Base-by-base conservation (phyloP, 1,140 invertebrate species). In the Vanessa tameamea region DNA sequence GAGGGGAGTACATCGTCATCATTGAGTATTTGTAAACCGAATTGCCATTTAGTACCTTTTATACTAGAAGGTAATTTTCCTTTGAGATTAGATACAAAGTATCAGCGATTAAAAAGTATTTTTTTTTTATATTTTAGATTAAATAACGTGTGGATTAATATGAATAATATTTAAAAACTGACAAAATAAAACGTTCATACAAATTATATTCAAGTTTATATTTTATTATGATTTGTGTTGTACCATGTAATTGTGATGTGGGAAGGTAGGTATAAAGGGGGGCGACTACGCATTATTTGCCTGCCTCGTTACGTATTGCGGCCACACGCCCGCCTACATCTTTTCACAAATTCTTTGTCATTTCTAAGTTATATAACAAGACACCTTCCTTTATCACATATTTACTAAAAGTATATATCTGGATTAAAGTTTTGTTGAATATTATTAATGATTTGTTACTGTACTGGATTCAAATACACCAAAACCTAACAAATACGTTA, bases 331-430 rank as follows among this genome's bases (percentile, higher is more conserved):
- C 53, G 53, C 53, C 53, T 57, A 23, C 53, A 16, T 15, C 15
- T 53, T 57, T 57, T 57, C 53, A 23, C 53, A 57, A 57, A 57
- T 16, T 57, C 53, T 57, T 57, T 57, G 53, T n/a, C 53, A 57
- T 57, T 57, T 57, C 53, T 57, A 57, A 23, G 53, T 57, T 57
- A 57, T 57, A 57, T 57, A 57, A 57, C 53, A 23, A 57, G 53
- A 57, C 16, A 20, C 20, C 50, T 53, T n/a, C 50, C 1, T 12
- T 13, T 20, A 57, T 57, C 53, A 57, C 20, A 57, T 57, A 23
- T 20, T 23, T 57, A 57, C 7, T 14, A 43, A 8, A 64, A 1
- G 37, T 11, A 43, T 43, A 43, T 43, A 43, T 43, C 9, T 9
- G 37, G 37, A 43, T 43, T 8, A 9, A 43, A 43, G 37, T 43